phyloP scores from a whole-genome alignment of 2,113 vertebrate genomes.

The Callochromis pleurospilus region DNA sequence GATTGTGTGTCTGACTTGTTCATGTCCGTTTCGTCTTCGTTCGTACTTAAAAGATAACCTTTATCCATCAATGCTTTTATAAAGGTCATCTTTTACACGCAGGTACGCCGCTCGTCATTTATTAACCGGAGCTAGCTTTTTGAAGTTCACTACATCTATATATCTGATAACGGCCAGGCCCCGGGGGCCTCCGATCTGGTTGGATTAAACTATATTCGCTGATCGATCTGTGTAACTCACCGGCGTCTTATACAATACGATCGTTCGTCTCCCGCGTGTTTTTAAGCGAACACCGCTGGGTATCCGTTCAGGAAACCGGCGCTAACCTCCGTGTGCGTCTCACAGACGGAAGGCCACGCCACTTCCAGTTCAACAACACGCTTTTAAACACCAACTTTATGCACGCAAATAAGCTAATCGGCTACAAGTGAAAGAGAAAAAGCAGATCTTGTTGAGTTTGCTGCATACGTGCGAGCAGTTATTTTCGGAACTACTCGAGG shows the following conservation, averaged over 20 bases:
- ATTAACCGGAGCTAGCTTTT: neutral
- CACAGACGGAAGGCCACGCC: neutral
- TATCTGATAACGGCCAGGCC: neutral
- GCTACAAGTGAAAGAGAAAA: too few species aligned
- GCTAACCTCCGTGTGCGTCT: neutral
- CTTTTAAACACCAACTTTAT: neutral
- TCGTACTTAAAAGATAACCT: neutral
- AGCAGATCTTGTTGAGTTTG: neutral
- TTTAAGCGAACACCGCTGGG: neutral
- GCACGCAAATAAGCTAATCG: neutral
- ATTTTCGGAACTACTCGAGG: neutral
- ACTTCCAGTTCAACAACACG: neutral
- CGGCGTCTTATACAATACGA: neutral
- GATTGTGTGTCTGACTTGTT: neutral
- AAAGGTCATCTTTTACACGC: neutral
- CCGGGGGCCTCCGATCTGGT: neutral
- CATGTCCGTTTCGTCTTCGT: neutral
- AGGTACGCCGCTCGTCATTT: neutral
- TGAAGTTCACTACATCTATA: neutral
- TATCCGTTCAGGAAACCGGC: neutral
- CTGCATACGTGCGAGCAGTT: rapidly evolving
- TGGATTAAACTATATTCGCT: neutral
- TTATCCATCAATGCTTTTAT: neutral
- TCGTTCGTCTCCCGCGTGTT: neutral
- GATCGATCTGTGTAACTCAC: neutral